phyloP scores from a whole-genome alignment of 2,113 vertebrate genomes.

The Lonchura striata region DNA sequence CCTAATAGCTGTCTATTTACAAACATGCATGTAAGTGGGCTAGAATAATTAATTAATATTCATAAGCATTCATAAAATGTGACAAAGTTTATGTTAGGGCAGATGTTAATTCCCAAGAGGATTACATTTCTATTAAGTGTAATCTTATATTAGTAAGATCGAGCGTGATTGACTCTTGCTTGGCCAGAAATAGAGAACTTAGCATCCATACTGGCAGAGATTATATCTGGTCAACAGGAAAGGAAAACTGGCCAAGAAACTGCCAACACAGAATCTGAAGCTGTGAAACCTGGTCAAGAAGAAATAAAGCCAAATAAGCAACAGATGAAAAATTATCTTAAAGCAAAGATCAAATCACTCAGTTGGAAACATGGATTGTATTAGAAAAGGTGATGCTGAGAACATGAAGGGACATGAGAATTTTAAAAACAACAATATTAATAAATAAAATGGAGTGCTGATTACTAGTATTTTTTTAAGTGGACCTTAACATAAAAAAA shows the following conservation, averaged over 20 bases:
- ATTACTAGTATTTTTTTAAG: not conserved
- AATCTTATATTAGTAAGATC: not conserved
- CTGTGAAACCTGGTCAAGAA: conserved; percentile 63
- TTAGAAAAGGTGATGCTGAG: not conserved
- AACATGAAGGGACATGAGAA: not conserved
- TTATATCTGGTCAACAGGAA: conserved; percentile 62
- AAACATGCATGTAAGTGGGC: not conserved
- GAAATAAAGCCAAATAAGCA: conserved; percentile 65
- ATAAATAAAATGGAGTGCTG: not conserved
- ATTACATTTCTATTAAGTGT: not conserved
- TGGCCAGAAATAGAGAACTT: conserved; percentile 24
- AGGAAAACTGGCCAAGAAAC: conserved; percentile 61
- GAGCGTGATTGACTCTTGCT: conserved; percentile 38
- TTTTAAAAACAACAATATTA: not conserved
- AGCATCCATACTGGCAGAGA: conserved; percentile 48
- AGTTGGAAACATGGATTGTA: not conserved
- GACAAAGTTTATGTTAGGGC: conserved; percentile 1
- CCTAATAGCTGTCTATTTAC: not conserved
- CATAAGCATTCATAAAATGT: not conserved
- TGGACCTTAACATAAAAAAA: not conserved
- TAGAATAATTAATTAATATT: conserved; percentile 10
- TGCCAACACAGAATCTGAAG: conserved; percentile 57
- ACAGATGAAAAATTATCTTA: conserved; percentile 62
- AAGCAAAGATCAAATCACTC: conserved; percentile 43
- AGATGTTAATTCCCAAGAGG: not conserved